Base-by-base conservation (phyloP, 2,797 vertebrate species). In the Darevskia nairensis region DNA sequence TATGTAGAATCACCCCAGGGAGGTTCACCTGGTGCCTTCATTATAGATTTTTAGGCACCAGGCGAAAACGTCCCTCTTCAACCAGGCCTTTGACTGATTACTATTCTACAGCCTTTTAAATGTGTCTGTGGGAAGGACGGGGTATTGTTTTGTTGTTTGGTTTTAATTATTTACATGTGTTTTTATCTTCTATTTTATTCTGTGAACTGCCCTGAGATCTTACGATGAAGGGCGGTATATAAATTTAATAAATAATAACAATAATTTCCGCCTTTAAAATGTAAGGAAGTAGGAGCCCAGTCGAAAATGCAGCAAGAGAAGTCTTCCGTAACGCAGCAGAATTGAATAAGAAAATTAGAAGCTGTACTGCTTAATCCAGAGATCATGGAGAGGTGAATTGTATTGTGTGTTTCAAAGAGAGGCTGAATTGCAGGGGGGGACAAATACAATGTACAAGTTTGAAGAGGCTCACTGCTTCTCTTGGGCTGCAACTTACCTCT, bases 401-500 rank as follows among this genome's bases (percentile, higher is more conserved):
- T 27, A 15, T 39, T 15, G 23, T 13, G 46, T 29, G 25, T 27
- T 32, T 80, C 68, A 77, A 77, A 15, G 64, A 74, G 41, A 35
- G n/a, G 23, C 50, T 39, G 39, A 46, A 21, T 80, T 72, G 32
- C 44, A 69, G 21, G n/a, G 8, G 8, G 27, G 17, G 10, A 72
- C 75, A 46, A 23, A 27, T 29, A 15, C 59, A 71, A 84, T 72
- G 35, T 32, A 11, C 17, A 82, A 10, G 27, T 1, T 39, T 13
- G 7, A 11, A 11, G 25, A 75, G 25, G 17, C 25, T 39, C 27
- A 46, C 8, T 80, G 27, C 8, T 41, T 76, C 35, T 19, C 25
- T 39, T 15, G n/a, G 25, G 17, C 1, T 0, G 17, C 2, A 15
- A 80, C 93, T 97, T 90, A 99, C 99, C 99, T 99, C 98, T 99